Conservation (phyloP, 2,797 vertebrate genomes). For the Odontamblyopus lacepedii region DNA sequence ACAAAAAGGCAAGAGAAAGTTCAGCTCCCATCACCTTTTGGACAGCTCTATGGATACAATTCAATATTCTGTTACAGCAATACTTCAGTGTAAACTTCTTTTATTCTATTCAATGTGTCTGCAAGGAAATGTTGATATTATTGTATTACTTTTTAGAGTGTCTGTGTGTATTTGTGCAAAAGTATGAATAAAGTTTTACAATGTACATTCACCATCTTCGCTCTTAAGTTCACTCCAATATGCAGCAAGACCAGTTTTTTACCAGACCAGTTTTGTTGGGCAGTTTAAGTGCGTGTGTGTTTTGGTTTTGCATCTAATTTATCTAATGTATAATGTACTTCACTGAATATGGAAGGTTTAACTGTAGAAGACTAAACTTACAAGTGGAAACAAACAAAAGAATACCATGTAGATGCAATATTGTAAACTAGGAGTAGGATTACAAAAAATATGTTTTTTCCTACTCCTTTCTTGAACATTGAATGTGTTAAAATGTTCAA, state of each 20-base stretch:
- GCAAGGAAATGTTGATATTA: conserved; percentile 16
- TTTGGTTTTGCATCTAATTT: too few species aligned
- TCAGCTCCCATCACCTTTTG: conserved; percentile 52
- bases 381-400: too few species aligned
- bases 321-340: too few species aligned
- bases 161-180: conserved; percentile 21
- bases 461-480: too few species aligned
- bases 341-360: too few species aligned
- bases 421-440: too few species aligned
- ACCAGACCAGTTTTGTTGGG: conserved; percentile 21
- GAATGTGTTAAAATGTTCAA: too few species aligned
- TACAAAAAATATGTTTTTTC: too few species aligned
- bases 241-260: neutral
- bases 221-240: conserved; percentile 18
- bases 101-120: conserved; percentile 33
- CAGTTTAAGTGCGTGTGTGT: too few species aligned
- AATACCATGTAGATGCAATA: too few species aligned
- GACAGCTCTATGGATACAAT: conserved; percentile 32
- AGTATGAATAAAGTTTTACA: conserved; percentile 41
- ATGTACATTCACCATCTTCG: neutral
- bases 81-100: conserved; percentile 14
- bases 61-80: conserved; percentile 50
- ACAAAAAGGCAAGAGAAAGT: conserved; percentile 54
- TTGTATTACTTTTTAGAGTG: neutral
- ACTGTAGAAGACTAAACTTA: too few species aligned